phyloP scores from a whole-genome alignment of 2,113 vertebrate species.

The Archocentrus centrarchus region DNA sequence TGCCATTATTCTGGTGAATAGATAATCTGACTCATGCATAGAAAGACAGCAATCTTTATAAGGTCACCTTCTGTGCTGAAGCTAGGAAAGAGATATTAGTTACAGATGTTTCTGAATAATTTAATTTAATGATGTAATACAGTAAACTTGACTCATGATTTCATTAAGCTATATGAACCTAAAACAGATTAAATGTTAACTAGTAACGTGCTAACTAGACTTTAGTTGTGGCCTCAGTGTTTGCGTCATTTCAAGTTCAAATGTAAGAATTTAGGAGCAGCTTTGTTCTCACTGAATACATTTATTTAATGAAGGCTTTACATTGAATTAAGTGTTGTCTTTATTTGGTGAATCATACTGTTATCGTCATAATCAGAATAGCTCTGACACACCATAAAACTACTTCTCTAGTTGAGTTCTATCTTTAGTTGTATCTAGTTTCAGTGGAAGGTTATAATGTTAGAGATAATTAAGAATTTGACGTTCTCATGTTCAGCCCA shows the following conservation, averaged over 20 bases:
- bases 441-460: background rate
- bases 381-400: background rate
- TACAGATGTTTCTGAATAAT: background rate
- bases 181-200: background rate
- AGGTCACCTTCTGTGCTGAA: background rate
- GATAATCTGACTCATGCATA: background rate
- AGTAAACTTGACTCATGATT: background rate
- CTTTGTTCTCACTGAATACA: background rate
- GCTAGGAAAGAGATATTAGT: background rate
- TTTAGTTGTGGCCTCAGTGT: background rate
- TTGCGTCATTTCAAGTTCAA: background rate
- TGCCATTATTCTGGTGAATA: accelerated
- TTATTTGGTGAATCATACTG: background rate
- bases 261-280: background rate
- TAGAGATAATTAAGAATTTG: background rate
- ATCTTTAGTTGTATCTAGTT: background rate
- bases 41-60: background rate
- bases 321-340: accelerated
- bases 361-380: background rate
- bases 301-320: background rate
- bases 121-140: background rate
- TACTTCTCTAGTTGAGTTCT: background rate
- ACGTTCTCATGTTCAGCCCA: background rate
- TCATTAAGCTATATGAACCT: accelerated
- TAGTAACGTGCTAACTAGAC: background rate